A percentile compares a stretch with the other conserved stretches of the same genome.
Conservation (phyloP, 2,888 invertebrate species). For the Graphium colonna region DNA sequence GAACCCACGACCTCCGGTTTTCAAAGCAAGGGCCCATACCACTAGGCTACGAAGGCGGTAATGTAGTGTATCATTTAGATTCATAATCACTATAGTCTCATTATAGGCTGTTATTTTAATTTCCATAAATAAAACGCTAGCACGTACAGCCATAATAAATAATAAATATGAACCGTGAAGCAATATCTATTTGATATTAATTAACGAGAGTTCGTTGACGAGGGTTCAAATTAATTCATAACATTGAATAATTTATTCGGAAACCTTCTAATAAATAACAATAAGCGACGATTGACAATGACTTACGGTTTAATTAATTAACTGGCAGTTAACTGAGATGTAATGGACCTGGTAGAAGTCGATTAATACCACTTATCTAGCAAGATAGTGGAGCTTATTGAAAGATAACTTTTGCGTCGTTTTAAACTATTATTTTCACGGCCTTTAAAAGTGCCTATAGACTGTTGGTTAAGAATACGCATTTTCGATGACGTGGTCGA, state of each 20-base stretch:
- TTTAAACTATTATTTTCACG: too few species aligned
- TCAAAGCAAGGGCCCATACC: too few species aligned
- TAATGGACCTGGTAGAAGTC: not conserved
- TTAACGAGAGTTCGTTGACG: not conserved
- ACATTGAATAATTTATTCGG: not conserved
- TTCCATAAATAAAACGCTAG: not conserved
- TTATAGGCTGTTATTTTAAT: not conserved
- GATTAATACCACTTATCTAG: not conserved
- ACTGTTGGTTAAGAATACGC: too few species aligned
- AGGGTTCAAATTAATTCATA: conserved; percentile 5
- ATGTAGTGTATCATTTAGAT: too few species aligned
- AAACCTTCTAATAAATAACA: conserved; percentile 1
- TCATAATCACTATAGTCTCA: not conserved
- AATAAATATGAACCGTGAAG: not conserved
- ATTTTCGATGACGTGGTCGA: too few species aligned
- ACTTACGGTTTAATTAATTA: not conserved
- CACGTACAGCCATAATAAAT: not conserved
- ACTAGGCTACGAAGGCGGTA: too few species aligned
- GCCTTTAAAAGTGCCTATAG: too few species aligned
- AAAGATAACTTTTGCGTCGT: too few species aligned
- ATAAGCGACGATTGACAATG: not conserved
- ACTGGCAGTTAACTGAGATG: not conserved
- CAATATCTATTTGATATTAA: not conserved
- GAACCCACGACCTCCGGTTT: too few species aligned
- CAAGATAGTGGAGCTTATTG: not conserved